phyloP scores from a whole-genome alignment of 2,113 vertebrate genomes.

The Stictonetta naevosa region DNA sequence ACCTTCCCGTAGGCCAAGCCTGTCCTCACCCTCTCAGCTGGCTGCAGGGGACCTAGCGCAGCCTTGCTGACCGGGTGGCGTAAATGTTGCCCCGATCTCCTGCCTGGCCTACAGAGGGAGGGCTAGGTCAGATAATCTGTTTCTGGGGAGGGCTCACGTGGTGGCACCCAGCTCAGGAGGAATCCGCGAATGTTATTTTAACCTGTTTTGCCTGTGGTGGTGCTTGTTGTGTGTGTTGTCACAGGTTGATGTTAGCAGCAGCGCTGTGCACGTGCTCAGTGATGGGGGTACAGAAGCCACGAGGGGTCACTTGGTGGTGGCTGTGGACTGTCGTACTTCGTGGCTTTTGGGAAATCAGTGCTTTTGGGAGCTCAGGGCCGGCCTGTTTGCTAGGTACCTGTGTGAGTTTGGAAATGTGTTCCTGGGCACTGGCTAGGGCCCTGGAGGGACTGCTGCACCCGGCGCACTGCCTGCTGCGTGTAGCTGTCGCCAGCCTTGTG shows the following conservation, averaged over 20 bases:
- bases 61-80: too few relatives aligned
- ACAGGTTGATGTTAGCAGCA: rapidly evolving
- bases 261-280: rapidly evolving
- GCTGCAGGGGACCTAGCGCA: too few relatives aligned
- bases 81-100: background rate
- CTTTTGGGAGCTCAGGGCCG: background rate
- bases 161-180: background rate
- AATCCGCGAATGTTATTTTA: background rate
- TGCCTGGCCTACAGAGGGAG: background rate
- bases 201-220: background rate
- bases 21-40: too few relatives aligned
- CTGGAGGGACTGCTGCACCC: rapidly evolving
- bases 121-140: rapidly evolving
- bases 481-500: background rate
- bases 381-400: background rate
- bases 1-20: too few relatives aligned
- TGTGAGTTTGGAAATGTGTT: background rate
- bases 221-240: rapidly evolving
- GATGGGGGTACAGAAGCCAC: too few relatives aligned
- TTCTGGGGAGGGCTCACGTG: background rate
- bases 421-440: background rate
- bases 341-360: background rate
- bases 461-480: background rate
- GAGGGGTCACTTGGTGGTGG: background rate
- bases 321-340: background rate